Evolutionary conservation across 2,888 invertebrate genomes (phyloP), one percentile per base, ranked within the genome.

Genomic region (Pteria penguin): DNA sequence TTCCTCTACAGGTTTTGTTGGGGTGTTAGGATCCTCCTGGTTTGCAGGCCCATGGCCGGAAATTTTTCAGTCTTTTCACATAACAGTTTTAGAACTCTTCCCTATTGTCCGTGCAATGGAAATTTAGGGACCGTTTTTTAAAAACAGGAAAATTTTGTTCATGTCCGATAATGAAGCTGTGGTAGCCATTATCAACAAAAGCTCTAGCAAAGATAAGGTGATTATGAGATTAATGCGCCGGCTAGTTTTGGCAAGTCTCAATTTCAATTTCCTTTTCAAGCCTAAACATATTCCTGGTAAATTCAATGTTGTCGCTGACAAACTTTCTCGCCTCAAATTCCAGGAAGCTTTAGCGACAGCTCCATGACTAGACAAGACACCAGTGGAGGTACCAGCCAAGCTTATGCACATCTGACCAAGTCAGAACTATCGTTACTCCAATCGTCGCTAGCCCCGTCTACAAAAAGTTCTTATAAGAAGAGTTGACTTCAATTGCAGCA

Each of bases 301-400:
- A 45, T 14, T 4, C 22, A 65, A 65, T 26, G 24, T 45, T 26
- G 45, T 45, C 5, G 65, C 65, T 45, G 45, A 65, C 26, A 36
- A 22, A 24, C 45, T 65, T 36, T 65, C 65, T 45, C 65, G 65
- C 45, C 45, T 65, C 4, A 27, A n/a, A 52, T 76, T 72, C 60
- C 76, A 76, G 71, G 55, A n/a, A 14, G 72, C 76, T n/a, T 18
- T 26, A 8, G 29, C 24, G 14, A 52, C n/a, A 27, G 75, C 75
- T 1, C 71, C 75, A 54, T 55, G 31, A 57, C 52, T 76, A 8
- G 18, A 45, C 18, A 8, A 18, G 18, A 8, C 8, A 14, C 45
- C 8, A 18, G 18, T 18, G 18, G 45, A 8, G 8, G 8, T 45
- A 18, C 45, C 45, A 45, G 45, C 45, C 18, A 8, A 45, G 8